phyloP scores from a whole-genome alignment of 2,888 invertebrate species.

The Portevinia maculata region DNA sequence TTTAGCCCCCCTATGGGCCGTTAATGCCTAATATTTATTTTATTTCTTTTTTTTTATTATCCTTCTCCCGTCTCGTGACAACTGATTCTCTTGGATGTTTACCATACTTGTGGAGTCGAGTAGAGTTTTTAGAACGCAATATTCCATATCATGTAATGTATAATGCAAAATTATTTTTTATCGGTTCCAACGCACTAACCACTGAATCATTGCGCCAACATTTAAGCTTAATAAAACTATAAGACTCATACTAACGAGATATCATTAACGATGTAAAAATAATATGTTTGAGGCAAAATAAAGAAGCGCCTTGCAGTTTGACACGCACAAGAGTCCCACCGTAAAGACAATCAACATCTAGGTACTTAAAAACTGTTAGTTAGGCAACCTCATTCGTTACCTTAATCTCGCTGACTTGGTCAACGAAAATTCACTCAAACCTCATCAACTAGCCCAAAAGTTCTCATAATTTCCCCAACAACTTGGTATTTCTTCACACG shows the following conservation, averaged over 20 bases:
- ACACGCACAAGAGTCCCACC: constrained; percentile 6
- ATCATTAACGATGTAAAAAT: constrained; percentile 25
- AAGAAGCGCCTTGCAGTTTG: constrained; percentile 1
- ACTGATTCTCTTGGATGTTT: no score
- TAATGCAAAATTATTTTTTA: no score
- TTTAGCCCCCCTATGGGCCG: no score
- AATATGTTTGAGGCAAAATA: constrained; percentile 37
- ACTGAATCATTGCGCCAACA: neutral
- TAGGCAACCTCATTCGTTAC: constrained; percentile 27
- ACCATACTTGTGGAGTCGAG: no score
- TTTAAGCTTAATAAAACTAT: constrained; percentile 7
- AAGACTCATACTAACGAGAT: neutral
- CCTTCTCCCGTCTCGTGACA: no score
- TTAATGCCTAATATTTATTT: no score
- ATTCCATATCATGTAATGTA: no score
- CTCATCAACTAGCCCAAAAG: constrained; percentile 2
- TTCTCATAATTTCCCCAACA: constrained; percentile 16
- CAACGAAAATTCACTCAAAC: neutral
- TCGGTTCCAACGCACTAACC: no score
- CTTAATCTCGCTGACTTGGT: neutral
- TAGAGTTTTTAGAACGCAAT: no score
- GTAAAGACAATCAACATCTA: constrained; percentile 8
- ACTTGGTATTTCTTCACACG: constrained; percentile 10
- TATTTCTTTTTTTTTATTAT: no score
- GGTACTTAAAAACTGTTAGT: constrained; percentile 16